These are phyloP conservation scores for Tyrophagus putrescentiae DNA, from an alignment of 1,140 invertebrate genomes.

Conservation along the genomic window DNA sequence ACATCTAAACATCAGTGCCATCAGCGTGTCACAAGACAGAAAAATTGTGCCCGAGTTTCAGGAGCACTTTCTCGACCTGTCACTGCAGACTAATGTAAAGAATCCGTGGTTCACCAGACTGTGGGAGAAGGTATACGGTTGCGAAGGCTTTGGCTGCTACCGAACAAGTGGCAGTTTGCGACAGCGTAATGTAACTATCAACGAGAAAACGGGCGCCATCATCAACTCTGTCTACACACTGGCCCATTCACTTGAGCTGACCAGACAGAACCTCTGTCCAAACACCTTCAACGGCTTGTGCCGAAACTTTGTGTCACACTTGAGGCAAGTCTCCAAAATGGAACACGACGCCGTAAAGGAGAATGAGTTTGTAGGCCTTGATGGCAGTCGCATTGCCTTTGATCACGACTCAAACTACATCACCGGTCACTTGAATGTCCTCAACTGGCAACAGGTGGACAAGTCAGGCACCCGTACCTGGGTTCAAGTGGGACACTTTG, in stretches of 20 bases:
- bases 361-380: conserved; percentile 27
- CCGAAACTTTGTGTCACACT: conserved; percentile 28
- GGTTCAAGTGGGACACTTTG: not conserved
- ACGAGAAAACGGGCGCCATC: conserved; percentile 32
- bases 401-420: conserved; percentile 23
- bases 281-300: conserved; percentile 29
- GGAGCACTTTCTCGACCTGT: conserved; percentile 28
- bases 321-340: conserved; percentile 16
- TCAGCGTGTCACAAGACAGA: conserved; percentile 27
- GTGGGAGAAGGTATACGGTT: conserved; percentile 30
- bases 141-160: conserved; percentile 28
- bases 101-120: conserved; percentile 32
- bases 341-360: conserved; percentile 21
- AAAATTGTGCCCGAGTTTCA: conserved; percentile 26
- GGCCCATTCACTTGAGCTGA: conserved; percentile 29
- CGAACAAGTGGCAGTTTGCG: conserved; percentile 6
- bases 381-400: conserved; percentile 26
- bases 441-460: conserved; percentile 25
- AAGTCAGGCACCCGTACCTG: conserved; percentile 22
- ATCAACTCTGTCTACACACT: conserved; percentile 33
- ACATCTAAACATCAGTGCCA: conserved; percentile 26
- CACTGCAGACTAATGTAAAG: conserved; percentile 27
- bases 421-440: conserved; percentile 29
- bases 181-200: conserved; percentile 13
- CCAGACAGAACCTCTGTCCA: conserved; percentile 31